Conservation (phyloP, 1,140 invertebrate species). For the Aphis gossypii region DNA sequence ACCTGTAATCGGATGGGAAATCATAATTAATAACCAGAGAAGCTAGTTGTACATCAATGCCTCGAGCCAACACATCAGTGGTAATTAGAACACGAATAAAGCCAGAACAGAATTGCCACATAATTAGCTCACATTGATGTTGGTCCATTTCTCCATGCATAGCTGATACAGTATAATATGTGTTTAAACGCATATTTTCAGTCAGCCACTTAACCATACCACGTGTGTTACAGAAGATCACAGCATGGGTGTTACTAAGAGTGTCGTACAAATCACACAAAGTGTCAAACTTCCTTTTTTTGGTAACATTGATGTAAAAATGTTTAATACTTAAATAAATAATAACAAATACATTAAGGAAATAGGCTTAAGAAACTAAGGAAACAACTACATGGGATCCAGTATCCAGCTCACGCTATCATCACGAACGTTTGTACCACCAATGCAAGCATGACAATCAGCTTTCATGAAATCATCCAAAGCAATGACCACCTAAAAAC, state of each 20-base stretch:
- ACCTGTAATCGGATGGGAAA: slow-evolving; percentile 97
- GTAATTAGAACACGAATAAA: slow-evolving; percentile 98
- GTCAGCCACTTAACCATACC: slow-evolving; percentile 98
- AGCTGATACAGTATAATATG: slow-evolving; percentile 99
- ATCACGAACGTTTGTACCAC: slow-evolving; percentile 96
- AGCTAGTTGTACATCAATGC: slow-evolving; percentile 99
- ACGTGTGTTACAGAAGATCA: background rate
- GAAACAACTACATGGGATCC: slow-evolving; percentile 95
- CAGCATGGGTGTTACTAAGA: too few species aligned
- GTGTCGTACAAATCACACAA: too few species aligned
- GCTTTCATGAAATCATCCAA: slow-evolving; percentile 94
- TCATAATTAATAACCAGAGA: slow-evolving; percentile 99
- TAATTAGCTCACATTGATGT: slow-evolving; percentile 95
- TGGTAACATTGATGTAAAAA: slow-evolving; percentile 94
- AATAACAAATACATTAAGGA: slow-evolving; percentile 20
- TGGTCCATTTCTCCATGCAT: slow-evolving; percentile 99
- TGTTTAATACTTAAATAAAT: slow-evolving; percentile 83
- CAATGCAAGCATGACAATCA: slow-evolving; percentile 98
- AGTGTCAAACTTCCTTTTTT: too few species aligned
- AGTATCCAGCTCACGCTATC: slow-evolving; percentile 89
- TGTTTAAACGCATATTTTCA: slow-evolving; percentile 90
- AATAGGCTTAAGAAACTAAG: background rate
- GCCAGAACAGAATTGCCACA: slow-evolving; percentile 97
- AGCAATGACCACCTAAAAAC: slow-evolving; percentile 91
- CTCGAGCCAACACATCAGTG: slow-evolving; percentile 94